Evolutionary conservation across 30 jellyfish, hydroid and myxozoan genomes (phyloP), one percentile per base, ranked within the genome.

Genomic region (Morbakka virulenta): DNA sequence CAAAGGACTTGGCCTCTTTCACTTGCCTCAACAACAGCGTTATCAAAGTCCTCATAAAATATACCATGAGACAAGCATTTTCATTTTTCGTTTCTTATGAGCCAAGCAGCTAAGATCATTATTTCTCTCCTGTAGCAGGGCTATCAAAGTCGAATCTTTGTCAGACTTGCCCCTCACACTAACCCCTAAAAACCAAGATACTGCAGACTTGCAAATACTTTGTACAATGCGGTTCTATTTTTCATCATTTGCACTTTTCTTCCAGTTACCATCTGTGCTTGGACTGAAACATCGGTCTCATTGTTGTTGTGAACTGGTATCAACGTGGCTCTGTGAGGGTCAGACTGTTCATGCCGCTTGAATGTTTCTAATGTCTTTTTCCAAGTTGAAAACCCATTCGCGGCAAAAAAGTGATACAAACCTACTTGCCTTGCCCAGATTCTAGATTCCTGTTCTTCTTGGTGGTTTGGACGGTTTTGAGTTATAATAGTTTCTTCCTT

Each of bases 81-180:
- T 48, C 61, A 75, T 67, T 32, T 75, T 35, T 52, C 67, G 77
- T 53, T 69, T 75, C 87, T 57, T 52, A 35, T 75, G 35, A 57
- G 87, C 87, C 87, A 75, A 24, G 87, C 76, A 52, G 78, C 87
- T 75, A 72, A 72, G 28, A 28, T 72, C 83, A 72, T 72, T 72
- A 28, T 72, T 72, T 72, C 64, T 17, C 50, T 72, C 83, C 79
- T 35, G 83, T 72, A 35, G 50, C 83, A 72, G 78, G 83, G 83
- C 83, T 72, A 72, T 72, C 50, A 72, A 72, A 28, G 17, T 72
- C 83, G 77, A 35, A 28, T 35, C 83, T 72, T 72, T 72, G 72
- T 72, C 78, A 13, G 47, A 14, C 13, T 72, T 72, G 28, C 83
- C 32, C 27, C 76, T 64, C 32, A 64, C 22, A 72, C 74, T 72